A percentile compares a stretch with the other conserved stretches of the same genome.
These are phyloP conservation scores for Notechis scutatus DNA, from an alignment of 2,113 vertebrate species.

Conservation along the genomic window DNA sequence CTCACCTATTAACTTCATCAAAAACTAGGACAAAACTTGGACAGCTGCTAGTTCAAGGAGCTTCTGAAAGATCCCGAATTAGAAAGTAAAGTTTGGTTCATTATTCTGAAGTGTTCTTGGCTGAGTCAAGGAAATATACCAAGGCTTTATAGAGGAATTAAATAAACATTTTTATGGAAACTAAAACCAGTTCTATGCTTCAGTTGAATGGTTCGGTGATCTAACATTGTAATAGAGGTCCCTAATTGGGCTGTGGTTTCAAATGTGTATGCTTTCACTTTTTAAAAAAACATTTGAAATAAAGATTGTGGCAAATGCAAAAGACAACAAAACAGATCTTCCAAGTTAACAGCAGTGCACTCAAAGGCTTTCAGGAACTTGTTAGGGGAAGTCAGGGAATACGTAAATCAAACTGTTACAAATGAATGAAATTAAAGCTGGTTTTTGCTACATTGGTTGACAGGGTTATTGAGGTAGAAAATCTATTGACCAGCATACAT, in stretches of 20 bases:
- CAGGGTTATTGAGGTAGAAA: not conserved
- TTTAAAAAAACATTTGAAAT: not conserved
- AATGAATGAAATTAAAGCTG: not conserved
- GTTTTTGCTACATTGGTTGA: not conserved
- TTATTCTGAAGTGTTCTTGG: not conserved
- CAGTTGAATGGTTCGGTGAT: not conserved
- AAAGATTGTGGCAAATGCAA: not conserved
- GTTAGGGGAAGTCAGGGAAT: not conserved
- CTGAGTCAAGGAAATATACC: not conserved
- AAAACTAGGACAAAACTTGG: not conserved
- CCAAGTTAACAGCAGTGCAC: not conserved
- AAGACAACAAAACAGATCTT: not conserved
- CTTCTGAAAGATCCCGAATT: not conserved
- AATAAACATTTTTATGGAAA: not conserved
- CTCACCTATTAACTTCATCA: not conserved
- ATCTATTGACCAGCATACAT: not conserved
- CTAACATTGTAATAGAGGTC: not conserved
- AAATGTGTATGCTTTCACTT: not conserved
- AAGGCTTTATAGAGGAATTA: not conserved
- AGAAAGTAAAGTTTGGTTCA: not conserved
- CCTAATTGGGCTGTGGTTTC: not conserved
- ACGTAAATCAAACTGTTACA: not conserved
- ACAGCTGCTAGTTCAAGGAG: not conserved
- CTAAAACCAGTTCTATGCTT: not conserved
- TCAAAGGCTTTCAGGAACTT: not conserved